Conservation (phyloP, 2,888 invertebrate genomes). For the Pristionchus arcanus region DNA sequence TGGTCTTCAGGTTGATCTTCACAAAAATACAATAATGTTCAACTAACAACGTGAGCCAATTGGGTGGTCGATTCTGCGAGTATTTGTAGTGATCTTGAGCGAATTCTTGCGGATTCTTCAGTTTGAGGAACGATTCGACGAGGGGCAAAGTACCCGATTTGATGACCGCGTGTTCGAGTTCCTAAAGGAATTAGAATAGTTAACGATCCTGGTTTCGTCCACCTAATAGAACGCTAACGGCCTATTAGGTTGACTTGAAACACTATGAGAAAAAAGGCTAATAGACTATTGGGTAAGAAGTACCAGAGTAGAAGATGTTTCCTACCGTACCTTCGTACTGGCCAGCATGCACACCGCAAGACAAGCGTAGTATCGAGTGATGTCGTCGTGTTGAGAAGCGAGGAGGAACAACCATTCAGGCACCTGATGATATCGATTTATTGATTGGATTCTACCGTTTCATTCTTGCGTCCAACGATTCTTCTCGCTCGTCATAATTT, state of each 20-base stretch:
- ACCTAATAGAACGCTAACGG: too few relatives aligned
- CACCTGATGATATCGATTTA: conserved; percentile 66
- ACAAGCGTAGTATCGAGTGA: conserved; percentile 98
- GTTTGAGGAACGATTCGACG: conserved; percentile 95
- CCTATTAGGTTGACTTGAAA: too few relatives aligned
- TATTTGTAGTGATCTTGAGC: conserved; percentile 83
- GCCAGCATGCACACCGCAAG: conserved; percentile 90
- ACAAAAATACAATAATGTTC: background rate
- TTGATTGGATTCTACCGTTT: background rate
- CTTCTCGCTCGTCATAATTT: background rate
- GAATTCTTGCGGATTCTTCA: conserved; percentile 95
- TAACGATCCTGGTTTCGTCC: background rate
- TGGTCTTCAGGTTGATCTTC: background rate
- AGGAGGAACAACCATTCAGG: conserved; percentile 93
- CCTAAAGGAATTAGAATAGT: conserved; percentile 81
- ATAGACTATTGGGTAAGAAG: too few relatives aligned
- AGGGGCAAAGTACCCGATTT: conserved; percentile 96
- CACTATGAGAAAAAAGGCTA: too few relatives aligned
- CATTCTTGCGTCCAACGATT: background rate
- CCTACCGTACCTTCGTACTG: conserved; percentile 66
- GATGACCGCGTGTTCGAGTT: conserved; percentile 95
- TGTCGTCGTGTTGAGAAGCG: conserved; percentile 90
- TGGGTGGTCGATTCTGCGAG: conserved; percentile 82
- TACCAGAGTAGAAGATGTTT: too few relatives aligned
- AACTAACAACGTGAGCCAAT: conserved; percentile 73